Evolutionary conservation across 1,140 invertebrate genomes (phyloP).

Genomic region (Armadillidium nasatum): DNA sequence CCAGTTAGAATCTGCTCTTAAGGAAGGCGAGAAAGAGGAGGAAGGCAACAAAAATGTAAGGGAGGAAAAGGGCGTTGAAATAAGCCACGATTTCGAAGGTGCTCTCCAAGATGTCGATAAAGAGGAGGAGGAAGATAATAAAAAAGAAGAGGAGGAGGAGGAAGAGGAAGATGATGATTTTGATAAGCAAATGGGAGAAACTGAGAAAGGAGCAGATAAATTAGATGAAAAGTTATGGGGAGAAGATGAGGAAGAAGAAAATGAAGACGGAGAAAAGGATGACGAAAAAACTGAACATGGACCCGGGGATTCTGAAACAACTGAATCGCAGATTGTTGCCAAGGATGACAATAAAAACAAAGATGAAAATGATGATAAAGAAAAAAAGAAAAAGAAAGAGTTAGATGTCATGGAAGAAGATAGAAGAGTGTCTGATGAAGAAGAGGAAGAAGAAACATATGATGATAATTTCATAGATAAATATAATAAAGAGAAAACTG

Average conservation of each 20-base stretch:
- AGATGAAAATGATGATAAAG: slow-evolving; percentile 51
- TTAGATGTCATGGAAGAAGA: slow-evolving; percentile 47
- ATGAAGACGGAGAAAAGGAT: slow-evolving; percentile 59
- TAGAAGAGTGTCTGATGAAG: slow-evolving; percentile 41
- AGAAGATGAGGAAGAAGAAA: slow-evolving; percentile 61
- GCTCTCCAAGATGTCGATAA: slow-evolving; percentile 76
- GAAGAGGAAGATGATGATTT: slow-evolving; percentile 63
- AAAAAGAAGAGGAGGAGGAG: slow-evolving; percentile 58
- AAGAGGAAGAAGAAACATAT: slow-evolving; percentile 46
- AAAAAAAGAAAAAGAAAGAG: slow-evolving; percentile 46
- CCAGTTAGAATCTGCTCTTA: slow-evolving; percentile 83
- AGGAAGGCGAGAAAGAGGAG: slow-evolving; percentile 67
- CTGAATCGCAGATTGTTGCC: slow-evolving; percentile 43
- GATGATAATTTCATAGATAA: slow-evolving; percentile 45
- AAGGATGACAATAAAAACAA: slow-evolving; percentile 51
- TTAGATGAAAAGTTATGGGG: slow-evolving; percentile 58
- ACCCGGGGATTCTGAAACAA: slow-evolving; percentile 41
- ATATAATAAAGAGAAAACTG: slow-evolving; percentile 52
- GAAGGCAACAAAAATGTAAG: slow-evolving; percentile 65
- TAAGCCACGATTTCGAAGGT: slow-evolving; percentile 87
- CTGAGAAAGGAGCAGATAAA: slow-evolving; percentile 73
- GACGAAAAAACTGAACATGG: slow-evolving; percentile 51
- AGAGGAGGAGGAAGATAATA: slow-evolving; percentile 58
- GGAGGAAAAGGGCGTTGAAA: slow-evolving; percentile 89
- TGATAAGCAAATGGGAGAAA: slow-evolving; percentile 94